Evolutionary conservation across 2,888 invertebrate species (phyloP).

Genomic region (Ptycholaimellus sp.): DNA sequence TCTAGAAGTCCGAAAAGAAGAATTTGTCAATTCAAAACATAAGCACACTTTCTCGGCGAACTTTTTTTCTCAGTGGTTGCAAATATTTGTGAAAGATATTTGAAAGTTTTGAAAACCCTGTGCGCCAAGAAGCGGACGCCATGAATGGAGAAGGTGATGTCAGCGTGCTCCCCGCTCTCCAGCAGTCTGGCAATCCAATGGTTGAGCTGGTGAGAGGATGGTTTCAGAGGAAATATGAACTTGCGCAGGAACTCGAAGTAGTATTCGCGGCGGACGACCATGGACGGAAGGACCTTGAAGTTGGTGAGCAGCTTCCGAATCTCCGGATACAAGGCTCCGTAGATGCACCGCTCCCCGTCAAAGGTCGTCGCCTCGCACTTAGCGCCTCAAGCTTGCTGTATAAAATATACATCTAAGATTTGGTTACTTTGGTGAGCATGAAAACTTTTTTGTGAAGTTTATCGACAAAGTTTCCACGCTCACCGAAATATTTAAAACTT

Average conservation of each 20-base stretch:
- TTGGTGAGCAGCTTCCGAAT: conserved; percentile 29
- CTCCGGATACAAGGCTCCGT: conserved; percentile 32
- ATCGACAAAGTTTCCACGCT: too few relatives aligned
- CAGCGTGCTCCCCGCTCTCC: conserved; percentile 25
- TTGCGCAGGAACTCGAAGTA: conserved; percentile 33
- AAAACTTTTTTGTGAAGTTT: too few relatives aligned
- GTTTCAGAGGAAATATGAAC: conserved; percentile 14
- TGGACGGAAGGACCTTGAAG: conserved; percentile 29
- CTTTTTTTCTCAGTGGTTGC: too few relatives aligned
- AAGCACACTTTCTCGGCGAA: too few relatives aligned
- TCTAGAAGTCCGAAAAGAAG: too few relatives aligned
- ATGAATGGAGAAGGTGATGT: conserved; percentile 29
- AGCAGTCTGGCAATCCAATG: conserved; percentile 2
- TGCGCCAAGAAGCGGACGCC: conserved; percentile 28
- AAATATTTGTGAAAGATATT: too few relatives aligned
- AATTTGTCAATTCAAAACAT: too few relatives aligned
- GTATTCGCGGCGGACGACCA: conserved; percentile 28
- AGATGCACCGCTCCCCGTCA: conserved; percentile 35
- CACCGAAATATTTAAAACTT: too few relatives aligned
- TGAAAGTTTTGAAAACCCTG: too few relatives aligned
- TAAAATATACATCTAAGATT: too few relatives aligned
- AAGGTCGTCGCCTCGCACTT: conserved; percentile 35
- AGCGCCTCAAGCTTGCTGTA: conserved; percentile 24
- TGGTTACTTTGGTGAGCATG: too few relatives aligned
- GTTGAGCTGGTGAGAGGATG: background rate